These are phyloP conservation scores for Melolontha melolontha DNA, from an alignment of 2,888 invertebrate genomes.

Conservation along the genomic window DNA sequence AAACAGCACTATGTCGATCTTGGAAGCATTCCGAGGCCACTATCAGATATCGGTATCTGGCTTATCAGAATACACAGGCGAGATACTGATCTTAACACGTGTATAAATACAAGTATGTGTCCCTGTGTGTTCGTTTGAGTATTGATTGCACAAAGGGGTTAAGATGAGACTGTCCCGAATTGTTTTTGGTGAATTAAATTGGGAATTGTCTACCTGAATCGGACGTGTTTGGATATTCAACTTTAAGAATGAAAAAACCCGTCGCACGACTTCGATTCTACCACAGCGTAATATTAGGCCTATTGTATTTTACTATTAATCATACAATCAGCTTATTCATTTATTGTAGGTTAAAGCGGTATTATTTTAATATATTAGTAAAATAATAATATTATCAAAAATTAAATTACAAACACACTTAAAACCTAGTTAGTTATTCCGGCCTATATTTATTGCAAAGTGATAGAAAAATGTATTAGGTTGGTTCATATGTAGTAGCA, in stretches of 20 bases:
- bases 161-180: slow-evolving; percentile 18
- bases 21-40: slow-evolving; percentile 14
- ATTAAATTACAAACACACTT: background rate
- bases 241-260: slow-evolving; percentile 29
- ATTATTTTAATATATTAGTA: background rate
- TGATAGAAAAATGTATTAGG: no score
- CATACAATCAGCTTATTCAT: no score
- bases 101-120: slow-evolving; percentile 45
- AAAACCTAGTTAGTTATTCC: no score
- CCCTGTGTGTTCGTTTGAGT: slow-evolving; percentile 3
- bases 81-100: slow-evolving; percentile 55
- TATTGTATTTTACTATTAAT: slow-evolving; percentile 8
- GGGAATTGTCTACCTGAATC: slow-evolving; percentile 20
- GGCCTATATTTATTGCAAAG: no score
- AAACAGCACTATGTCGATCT: background rate
- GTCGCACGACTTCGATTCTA: slow-evolving; percentile 23
- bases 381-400: background rate
- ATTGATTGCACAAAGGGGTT: slow-evolving; percentile 29
- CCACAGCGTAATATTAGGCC: slow-evolving; percentile 24
- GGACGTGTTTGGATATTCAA: background rate
- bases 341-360: background rate
- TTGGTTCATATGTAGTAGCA: no score
- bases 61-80: slow-evolving; percentile 31
- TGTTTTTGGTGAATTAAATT: slow-evolving; percentile 24
- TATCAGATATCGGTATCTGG: slow-evolving; percentile 24